Conservation (phyloP, 2,888 invertebrate genomes). For the Dryocosmus kuriphilus region DNA sequence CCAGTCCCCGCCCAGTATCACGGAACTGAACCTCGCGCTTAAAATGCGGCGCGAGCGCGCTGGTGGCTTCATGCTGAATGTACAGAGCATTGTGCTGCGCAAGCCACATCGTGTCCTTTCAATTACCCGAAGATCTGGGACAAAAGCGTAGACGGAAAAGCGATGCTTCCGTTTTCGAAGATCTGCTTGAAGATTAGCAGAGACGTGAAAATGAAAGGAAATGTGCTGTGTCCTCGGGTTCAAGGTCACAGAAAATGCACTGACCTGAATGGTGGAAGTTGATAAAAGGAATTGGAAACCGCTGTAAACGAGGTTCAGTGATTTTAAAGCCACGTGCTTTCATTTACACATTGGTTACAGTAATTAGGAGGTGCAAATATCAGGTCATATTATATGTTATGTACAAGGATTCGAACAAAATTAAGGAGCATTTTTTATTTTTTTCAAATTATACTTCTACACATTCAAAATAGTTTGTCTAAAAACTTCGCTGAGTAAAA, state of each 20-base stretch:
- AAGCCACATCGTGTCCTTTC: constrained; percentile 10
- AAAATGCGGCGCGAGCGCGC: constrained; percentile 48
- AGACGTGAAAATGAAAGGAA: constrained; percentile 32
- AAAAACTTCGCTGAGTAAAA: too few species aligned
- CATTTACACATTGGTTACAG: not conserved
- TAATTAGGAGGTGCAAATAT: not conserved
- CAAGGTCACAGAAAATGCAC: constrained; percentile 30
- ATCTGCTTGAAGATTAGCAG: constrained; percentile 30
- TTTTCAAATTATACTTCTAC: too few species aligned
- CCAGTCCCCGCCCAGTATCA: constrained; percentile 62
- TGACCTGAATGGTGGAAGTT: not conserved
- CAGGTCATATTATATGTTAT: too few species aligned
- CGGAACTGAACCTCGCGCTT: constrained; percentile 47
- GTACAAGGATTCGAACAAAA: too few species aligned
- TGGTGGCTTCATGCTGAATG: constrained; percentile 23
- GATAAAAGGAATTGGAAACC: not conserved
- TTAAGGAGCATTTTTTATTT: too few species aligned
- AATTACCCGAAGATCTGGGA: constrained; percentile 9
- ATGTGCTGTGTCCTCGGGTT: constrained; percentile 4
- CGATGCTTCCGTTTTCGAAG: constrained; percentile 3
- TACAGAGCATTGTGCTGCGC: constrained; percentile 10
- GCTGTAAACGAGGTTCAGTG: not conserved
- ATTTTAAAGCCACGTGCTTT: not conserved
- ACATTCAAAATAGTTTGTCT: too few species aligned
- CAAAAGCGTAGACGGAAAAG: not conserved